Percentiles rank a stretch among this genome's conserved stretches.
These are phyloP conservation scores for Ceratina japonica DNA, from an alignment of 1,140 invertebrate genomes.

Conservation along the genomic window DNA sequence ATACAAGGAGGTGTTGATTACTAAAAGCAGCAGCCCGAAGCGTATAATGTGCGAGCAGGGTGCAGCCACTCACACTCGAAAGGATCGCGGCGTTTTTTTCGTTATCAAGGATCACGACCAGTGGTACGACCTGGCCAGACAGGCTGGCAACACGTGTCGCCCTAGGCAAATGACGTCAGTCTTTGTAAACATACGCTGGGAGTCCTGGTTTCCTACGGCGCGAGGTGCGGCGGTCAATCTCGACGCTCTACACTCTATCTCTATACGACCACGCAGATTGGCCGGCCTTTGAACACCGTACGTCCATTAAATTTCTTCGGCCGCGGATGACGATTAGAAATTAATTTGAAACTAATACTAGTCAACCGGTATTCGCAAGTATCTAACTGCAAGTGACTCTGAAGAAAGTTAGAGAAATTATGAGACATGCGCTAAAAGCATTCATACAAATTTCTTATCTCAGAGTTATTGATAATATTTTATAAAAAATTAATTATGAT, in stretches of 20 bases:
- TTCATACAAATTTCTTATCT: neutral
- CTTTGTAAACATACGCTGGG: conserved; percentile 52
- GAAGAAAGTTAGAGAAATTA: neutral
- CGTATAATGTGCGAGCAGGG: neutral
- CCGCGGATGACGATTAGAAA: conserved; percentile 49
- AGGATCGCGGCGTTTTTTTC: conserved; percentile 50
- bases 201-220: conserved; percentile 55
- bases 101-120: conserved; percentile 60
- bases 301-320: conserved; percentile 58
- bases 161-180: conserved; percentile 65
- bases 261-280: conserved; percentile 42
- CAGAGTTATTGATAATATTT: neutral
- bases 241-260: neutral
- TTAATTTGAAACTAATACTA: conserved; percentile 55
- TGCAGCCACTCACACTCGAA: conserved; percentile 10
- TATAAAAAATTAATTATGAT: too few relatives aligned
- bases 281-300: conserved; percentile 52
- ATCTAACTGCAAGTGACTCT: neutral
- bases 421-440: too few relatives aligned
- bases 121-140: conserved; percentile 62
- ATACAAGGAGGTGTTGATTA: conserved; percentile 46
- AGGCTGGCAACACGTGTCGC: conserved; percentile 63
- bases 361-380: neutral
- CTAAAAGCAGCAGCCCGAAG: conserved; percentile 12
- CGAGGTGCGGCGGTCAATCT: conserved; percentile 33